A percentile compares a stretch with the other conserved stretches of the same genome.
These are phyloP conservation scores for Pseudachorutes palmiensis DNA, from an alignment of 1,140 invertebrate species.

Conservation along the genomic window DNA sequence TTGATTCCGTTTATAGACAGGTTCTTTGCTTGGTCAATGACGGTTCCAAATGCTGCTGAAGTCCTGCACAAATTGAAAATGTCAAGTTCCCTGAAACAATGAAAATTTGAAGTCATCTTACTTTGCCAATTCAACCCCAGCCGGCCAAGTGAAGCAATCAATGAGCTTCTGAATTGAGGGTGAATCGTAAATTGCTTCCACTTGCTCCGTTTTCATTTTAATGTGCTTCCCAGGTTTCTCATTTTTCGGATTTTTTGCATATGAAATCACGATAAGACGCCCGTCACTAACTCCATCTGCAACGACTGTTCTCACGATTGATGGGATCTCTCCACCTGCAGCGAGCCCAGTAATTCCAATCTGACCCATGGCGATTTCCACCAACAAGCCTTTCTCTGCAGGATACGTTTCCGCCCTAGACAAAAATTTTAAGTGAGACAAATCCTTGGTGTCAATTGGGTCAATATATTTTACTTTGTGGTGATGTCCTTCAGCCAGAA, in stretches of 20 bases:
- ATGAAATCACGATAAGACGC: neutral
- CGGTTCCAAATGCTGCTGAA: neutral
- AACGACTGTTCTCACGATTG: neutral
- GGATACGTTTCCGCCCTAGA: neutral
- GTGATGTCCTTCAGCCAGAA: neutral
- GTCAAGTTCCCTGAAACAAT: slow-evolving; percentile 2
- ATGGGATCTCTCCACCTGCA: neutral
- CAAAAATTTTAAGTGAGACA: no score
- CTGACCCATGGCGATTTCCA: neutral
- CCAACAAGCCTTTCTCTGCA: neutral
- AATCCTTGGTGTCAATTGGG: no score
- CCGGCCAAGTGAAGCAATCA: neutral
- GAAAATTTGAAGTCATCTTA: neutral
- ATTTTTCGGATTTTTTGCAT: neutral
- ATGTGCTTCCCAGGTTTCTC: neutral
- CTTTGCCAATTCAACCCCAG: neutral
- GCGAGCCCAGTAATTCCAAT: neutral
- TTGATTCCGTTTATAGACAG: neutral
- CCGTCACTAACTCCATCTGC: neutral
- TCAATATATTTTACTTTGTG: neutral
- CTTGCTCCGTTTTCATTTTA: neutral
- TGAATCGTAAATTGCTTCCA: slow-evolving; percentile 1
- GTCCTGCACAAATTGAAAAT: slow-evolving; percentile 1
- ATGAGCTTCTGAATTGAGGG: neutral
- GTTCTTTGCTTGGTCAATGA: neutral